A percentile compares a stretch with the other conserved stretches of the same genome.
Evolutionary conservation across 1,140 invertebrate species (phyloP).

Genomic region (Diorhabda elongata): DNA sequence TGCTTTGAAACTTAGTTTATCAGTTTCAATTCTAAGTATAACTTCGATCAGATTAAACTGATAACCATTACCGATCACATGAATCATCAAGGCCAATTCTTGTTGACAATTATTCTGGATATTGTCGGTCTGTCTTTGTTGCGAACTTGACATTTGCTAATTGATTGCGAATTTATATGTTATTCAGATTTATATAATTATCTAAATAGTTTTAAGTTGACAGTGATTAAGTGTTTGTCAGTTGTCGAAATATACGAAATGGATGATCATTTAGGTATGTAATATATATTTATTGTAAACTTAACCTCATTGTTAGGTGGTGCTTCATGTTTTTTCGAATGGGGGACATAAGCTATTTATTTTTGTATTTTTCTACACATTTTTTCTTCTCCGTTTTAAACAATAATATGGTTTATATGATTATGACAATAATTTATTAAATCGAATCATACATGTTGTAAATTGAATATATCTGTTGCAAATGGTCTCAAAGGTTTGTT

Average conservation of each 20-base stretch:
- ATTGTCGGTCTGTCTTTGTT: not conserved
- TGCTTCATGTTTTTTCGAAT: not conserved
- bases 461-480: too few relatives aligned
- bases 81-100: not conserved
- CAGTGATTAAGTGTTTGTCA: not conserved
- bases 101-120: not conserved
- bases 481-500: too few relatives aligned
- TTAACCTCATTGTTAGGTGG: conserved; percentile 10
- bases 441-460: too few relatives aligned
- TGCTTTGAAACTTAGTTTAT: too few relatives aligned
- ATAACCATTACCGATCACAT: too few relatives aligned
- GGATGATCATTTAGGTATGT: conserved; percentile 18
- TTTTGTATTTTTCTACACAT: too few relatives aligned
- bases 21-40: too few relatives aligned
- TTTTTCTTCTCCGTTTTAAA: too few relatives aligned
- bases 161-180: not conserved
- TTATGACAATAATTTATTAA: too few relatives aligned
- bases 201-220: not conserved
- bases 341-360: too few relatives aligned
- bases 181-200: not conserved
- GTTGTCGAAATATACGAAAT: not conserved
- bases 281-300: not conserved
- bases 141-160: not conserved
- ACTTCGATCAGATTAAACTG: too few relatives aligned
- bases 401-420: too few relatives aligned